A percentile compares a stretch with the other conserved stretches of the same genome.
Conservation (phyloP, 2,888 invertebrate genomes). For the Hedya salicella region DNA sequence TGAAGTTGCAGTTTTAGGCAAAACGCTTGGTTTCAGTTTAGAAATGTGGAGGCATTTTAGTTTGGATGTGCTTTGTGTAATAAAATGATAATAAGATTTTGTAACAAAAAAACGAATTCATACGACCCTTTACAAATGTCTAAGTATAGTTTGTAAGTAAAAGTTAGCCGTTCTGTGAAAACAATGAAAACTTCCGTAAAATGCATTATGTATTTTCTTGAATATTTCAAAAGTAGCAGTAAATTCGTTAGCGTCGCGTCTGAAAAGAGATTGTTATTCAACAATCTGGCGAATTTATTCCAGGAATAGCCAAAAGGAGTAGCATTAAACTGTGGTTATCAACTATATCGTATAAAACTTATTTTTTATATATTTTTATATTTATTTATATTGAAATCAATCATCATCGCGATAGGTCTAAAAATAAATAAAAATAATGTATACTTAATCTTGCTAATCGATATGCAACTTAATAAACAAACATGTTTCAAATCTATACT, state of each 20-base stretch:
- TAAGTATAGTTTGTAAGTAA: conserved; percentile 1
- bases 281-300: not conserved
- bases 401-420: too few species aligned
- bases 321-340: not conserved
- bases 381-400: not conserved
- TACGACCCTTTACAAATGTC: conserved; percentile 8
- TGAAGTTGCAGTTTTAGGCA: too few species aligned
- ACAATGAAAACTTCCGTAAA: conserved; percentile 1
- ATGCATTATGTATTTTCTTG: conserved; percentile 12
- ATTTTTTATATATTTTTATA: not conserved
- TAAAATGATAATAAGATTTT: not conserved
- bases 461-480: not conserved
- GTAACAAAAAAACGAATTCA: not conserved
- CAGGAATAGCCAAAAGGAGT: not conserved
- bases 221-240: conserved; percentile 12
- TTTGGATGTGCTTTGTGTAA: too few species aligned
- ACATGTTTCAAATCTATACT: not conserved
- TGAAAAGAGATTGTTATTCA: not conserved
- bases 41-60: too few species aligned
- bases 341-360: not conserved
- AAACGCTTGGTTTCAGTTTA: too few species aligned
- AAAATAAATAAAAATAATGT: not conserved
- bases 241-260: not conserved
- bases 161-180: not conserved
- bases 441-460: not conserved